These are phyloP conservation scores for Taenaris catops DNA, from an alignment of 2,888 invertebrate species.

Conservation along the genomic window DNA sequence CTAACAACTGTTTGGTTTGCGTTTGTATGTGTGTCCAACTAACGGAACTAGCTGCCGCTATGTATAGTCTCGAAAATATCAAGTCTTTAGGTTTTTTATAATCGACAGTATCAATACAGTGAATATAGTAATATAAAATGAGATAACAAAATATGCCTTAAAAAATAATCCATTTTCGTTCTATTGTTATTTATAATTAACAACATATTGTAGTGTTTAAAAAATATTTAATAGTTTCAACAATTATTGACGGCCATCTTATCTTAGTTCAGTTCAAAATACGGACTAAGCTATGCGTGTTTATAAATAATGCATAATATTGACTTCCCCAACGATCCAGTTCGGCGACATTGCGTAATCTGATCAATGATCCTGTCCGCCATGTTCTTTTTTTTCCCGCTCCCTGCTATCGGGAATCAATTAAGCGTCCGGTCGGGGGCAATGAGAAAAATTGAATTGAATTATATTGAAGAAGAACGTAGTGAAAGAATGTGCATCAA, in stretches of 20 bases:
- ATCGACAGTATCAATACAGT: too few relatives aligned
- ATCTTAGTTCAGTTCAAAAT: conserved; percentile 24
- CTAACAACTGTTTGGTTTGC: too few relatives aligned
- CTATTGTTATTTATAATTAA: too few relatives aligned
- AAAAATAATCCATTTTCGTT: too few relatives aligned
- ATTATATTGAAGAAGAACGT: conserved; percentile 40
- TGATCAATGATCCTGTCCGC: conserved; percentile 67
- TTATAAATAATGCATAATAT: conserved; percentile 64
- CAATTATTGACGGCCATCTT: too few relatives aligned
- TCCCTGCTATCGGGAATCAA: conserved; percentile 53
- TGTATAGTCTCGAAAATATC: too few relatives aligned
- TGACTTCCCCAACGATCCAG: conserved; percentile 61
- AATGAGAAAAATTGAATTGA: conserved; percentile 42
- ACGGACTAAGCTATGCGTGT: conserved; percentile 34
- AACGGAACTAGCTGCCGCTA: too few relatives aligned
- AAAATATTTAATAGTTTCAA: too few relatives aligned
- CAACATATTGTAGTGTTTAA: conserved; percentile 1
- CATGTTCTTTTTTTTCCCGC: conserved; percentile 45
- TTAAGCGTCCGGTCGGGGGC: conserved; percentile 53
- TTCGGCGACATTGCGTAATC: conserved; percentile 73
- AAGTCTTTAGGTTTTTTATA: too few relatives aligned
- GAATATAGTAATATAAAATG: too few relatives aligned
- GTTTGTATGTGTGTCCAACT: too few relatives aligned
- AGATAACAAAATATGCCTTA: too few relatives aligned
- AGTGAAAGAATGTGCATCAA: conserved; percentile 39